Evolutionary conservation across 2,113 vertebrate genomes (phyloP).

Genomic region (Pionites leucogaster): DNA sequence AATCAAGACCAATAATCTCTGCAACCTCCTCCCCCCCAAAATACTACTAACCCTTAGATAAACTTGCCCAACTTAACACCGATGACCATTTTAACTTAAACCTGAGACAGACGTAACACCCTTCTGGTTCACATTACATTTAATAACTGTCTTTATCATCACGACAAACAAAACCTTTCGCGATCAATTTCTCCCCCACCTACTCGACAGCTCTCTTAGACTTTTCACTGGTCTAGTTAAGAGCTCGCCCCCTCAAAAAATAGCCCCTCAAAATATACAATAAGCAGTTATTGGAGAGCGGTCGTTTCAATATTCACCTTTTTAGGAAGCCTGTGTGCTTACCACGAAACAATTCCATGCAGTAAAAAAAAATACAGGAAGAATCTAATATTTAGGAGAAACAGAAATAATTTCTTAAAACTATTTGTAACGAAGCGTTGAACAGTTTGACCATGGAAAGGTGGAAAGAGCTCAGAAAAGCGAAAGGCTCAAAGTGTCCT

Average conservation of each 20-base stretch:
- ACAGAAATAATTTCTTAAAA: constrained; percentile 19
- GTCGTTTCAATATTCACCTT: constrained; percentile 9
- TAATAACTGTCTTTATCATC: constrained; percentile 26
- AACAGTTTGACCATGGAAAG: constrained; percentile 13
- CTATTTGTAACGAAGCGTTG: constrained; percentile 43
- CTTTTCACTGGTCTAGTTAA: not conserved
- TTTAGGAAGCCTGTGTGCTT: not conserved
- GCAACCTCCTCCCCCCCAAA: constrained; percentile 21
- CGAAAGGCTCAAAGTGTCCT: constrained; percentile 11
- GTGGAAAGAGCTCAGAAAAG: not conserved
- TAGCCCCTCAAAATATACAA: constrained; percentile 24
- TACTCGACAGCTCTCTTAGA: not conserved
- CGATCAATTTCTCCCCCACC: not conserved
- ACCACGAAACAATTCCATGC: not conserved
- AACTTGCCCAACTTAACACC: constrained; percentile 68
- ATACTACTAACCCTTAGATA: constrained; percentile 69
- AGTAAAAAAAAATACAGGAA: constrained; percentile 14
- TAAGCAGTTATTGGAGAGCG: not conserved
- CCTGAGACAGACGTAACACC: constrained; percentile 17
- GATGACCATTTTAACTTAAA: constrained; percentile 73
- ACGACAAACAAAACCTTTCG: constrained; percentile 35
- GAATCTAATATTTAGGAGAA: constrained; percentile 6
- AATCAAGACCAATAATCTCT: constrained; percentile 41
- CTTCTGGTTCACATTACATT: constrained; percentile 11
- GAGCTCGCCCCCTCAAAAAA: constrained; percentile 28